phyloP scores from a whole-genome alignment of 2,113 vertebrate species.

The Gasterosteus nipponicus region DNA sequence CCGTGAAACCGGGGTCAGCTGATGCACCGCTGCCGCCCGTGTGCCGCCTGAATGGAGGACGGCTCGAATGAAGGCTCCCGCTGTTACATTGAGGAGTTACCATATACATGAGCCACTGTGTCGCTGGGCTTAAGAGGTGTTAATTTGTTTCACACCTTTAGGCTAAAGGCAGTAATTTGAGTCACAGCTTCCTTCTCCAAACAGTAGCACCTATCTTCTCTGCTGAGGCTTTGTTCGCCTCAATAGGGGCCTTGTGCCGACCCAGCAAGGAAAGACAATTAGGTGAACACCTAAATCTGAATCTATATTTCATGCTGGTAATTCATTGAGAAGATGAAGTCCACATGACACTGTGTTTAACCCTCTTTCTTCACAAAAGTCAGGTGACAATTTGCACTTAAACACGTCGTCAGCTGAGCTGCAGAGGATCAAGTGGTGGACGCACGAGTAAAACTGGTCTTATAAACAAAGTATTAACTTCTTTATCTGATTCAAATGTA shows the following conservation, averaged over 20 bases:
- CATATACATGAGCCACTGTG: conserved; percentile 28
- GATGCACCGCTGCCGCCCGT: conserved; percentile 26
- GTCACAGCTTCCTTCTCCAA: conserved; percentile 73
- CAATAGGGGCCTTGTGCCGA: conserved; percentile 43
- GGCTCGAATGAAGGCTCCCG: conserved; percentile 30
- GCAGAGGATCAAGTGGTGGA: not conserved
- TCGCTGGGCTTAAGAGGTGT: conserved; percentile 49
- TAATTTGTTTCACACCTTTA: conserved; percentile 76
- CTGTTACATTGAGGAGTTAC: conserved; percentile 30
- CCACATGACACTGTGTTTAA: not conserved
- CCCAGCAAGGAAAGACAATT: conserved; percentile 17
- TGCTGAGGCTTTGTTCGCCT: conserved; percentile 41
- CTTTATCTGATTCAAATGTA: not conserved
- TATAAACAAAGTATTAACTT: not conserved
- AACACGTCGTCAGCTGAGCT: conserved; percentile 14
- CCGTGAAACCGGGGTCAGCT: conserved; percentile 62
- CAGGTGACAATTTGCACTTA: conserved; percentile 10
- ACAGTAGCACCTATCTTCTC: conserved; percentile 63
- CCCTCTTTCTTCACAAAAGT: not conserved
- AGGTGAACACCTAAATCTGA: conserved; percentile 25
- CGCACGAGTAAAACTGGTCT: no score
- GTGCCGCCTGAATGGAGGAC: conserved; percentile 42
- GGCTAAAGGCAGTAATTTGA: conserved; percentile 58
- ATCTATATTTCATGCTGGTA: conserved; percentile 12
- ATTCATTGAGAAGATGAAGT: not conserved